Conservation (phyloP, 2,797 vertebrate genomes). For the Pipistrellus nathusii region DNA sequence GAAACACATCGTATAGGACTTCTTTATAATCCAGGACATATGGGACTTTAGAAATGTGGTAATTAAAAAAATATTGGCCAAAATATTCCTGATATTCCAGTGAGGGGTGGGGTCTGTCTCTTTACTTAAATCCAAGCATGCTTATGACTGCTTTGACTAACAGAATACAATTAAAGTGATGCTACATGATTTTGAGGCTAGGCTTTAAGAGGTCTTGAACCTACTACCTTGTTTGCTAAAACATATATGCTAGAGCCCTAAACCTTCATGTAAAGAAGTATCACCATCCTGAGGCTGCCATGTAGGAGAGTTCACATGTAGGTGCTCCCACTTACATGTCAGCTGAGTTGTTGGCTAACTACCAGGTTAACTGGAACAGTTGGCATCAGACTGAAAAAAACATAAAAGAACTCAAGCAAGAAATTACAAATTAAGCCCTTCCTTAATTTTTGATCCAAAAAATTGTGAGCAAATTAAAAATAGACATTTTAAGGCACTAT, state of each 20-base stretch:
- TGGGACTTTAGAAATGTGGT: neutral
- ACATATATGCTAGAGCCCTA: neutral
- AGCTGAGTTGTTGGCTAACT: neutral
- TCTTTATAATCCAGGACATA: neutral
- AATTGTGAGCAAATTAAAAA: constrained; percentile 37
- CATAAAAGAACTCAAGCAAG: constrained; percentile 22
- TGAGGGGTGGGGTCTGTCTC: neutral
- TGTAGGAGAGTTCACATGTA: neutral
- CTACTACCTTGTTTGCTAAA: constrained; percentile 2
- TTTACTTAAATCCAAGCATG: neutral
- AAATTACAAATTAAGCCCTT: neutral
- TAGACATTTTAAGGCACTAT: neutral
- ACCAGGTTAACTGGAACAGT: neutral
- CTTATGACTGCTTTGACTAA: neutral
- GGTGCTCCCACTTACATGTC: neutral
- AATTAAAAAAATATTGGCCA: neutral
- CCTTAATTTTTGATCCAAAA: constrained; percentile 15
- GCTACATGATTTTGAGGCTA: neutral
- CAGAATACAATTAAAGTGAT: neutral
- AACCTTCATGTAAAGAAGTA: neutral
- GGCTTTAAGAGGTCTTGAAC: neutral
- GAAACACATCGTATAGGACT: neutral
- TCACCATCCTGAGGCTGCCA: neutral
- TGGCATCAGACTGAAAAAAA: neutral
- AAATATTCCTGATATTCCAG: constrained; percentile 28